These are phyloP conservation scores for Scelioninae gen. 1 DNA, from an alignment of 2,888 invertebrate species.

Conservation along the genomic window DNA sequence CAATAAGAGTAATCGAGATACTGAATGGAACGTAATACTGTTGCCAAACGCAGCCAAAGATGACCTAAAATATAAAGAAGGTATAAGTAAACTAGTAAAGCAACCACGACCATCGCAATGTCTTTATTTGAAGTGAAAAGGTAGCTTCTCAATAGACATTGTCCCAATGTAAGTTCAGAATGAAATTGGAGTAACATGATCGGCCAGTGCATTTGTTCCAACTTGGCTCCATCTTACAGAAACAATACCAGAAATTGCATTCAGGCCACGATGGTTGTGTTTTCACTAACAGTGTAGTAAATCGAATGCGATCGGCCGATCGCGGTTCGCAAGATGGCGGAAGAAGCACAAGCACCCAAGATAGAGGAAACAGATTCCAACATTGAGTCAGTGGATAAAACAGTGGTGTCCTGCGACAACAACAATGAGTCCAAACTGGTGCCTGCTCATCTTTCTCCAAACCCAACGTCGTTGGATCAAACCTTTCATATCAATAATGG, in stretches of 20 bases:
- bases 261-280: neutral
- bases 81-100: neutral
- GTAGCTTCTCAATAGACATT: too few species aligned
- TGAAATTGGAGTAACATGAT: neutral
- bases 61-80: conserved; percentile 30
- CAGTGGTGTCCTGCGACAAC: conserved; percentile 69
- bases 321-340: conserved; percentile 65
- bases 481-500: conserved; percentile 37
- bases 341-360: conserved; percentile 48
- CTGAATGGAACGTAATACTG: conserved; percentile 17
- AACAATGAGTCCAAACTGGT: conserved; percentile 72
- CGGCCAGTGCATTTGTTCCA: conserved; percentile 1
- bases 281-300: conserved; percentile 7
- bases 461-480: conserved; percentile 32
- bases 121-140: too few species aligned
- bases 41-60: neutral
- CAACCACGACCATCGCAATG: too few species aligned
- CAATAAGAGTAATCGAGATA: conserved; percentile 10
- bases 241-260: neutral
- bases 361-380: conserved; percentile 34
- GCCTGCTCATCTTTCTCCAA: conserved; percentile 32
- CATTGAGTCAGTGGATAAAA: conserved; percentile 42
- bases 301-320: conserved; percentile 48
- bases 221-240: neutral
- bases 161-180: too few species aligned